These are phyloP conservation scores for Merodon equestris DNA, from an alignment of 2,888 invertebrate genomes.

Conservation along the genomic window DNA sequence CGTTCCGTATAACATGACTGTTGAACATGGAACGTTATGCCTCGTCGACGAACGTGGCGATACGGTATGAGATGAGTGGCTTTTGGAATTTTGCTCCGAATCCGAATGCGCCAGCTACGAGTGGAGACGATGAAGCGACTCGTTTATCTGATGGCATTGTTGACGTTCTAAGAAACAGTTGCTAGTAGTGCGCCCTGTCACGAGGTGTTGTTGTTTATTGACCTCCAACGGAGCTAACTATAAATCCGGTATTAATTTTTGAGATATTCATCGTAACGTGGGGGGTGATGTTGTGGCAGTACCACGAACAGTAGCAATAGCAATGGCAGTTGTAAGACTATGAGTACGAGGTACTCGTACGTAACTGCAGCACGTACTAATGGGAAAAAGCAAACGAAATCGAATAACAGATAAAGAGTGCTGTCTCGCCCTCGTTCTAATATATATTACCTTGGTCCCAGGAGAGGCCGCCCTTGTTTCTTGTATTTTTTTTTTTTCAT, in stretches of 20 bases:
- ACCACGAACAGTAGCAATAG: neutral
- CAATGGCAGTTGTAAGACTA: too few species aligned
- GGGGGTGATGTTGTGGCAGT: neutral
- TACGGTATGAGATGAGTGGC: slow-evolving; percentile 60
- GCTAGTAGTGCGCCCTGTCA: slow-evolving; percentile 58
- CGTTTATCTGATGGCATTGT: slow-evolving; percentile 63
- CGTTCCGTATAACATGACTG: slow-evolving; percentile 62
- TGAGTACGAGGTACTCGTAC: too few species aligned
- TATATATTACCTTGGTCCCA: slow-evolving; percentile 65
- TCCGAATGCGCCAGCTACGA: neutral
- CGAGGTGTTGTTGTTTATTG: slow-evolving; percentile 68
- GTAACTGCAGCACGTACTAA: slow-evolving; percentile 52
- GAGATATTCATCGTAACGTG: slow-evolving; percentile 49
- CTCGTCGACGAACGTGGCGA: slow-evolving; percentile 31
- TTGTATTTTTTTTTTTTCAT: too few species aligned
- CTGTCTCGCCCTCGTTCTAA: slow-evolving; percentile 54
- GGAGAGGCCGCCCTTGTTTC: slow-evolving; percentile 58
- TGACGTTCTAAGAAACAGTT: slow-evolving; percentile 59
- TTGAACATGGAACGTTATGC: slow-evolving; percentile 67
- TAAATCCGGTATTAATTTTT: slow-evolving; percentile 67
- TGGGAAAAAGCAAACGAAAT: slow-evolving; percentile 64
- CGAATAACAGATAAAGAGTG: slow-evolving; percentile 65
- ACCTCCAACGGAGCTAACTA: slow-evolving; percentile 68
- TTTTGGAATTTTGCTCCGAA: slow-evolving; percentile 59
- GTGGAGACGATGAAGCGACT: neutral